phyloP scores from a whole-genome alignment of 2,797 vertebrate species.

The Manis javanica region DNA sequence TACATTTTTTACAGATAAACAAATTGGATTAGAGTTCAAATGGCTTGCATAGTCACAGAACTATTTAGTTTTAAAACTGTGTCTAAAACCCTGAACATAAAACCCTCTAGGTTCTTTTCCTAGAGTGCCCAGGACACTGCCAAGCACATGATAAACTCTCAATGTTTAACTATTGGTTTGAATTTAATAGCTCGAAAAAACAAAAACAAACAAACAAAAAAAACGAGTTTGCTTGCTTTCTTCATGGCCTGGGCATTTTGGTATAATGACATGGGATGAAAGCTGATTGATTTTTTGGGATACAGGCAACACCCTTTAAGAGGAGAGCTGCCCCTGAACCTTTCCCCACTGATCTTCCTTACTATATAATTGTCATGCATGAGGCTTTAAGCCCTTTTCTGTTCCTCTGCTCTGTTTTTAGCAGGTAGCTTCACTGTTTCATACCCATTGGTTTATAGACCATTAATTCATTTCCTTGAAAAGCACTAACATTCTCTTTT shows the following conservation, averaged over 20 bases:
- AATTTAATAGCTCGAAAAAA: not conserved
- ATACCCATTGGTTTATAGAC: conserved; percentile 65
- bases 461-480: conserved; percentile 79
- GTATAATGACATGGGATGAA: not conserved
- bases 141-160: not conserved
- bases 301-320: too few relatives aligned
- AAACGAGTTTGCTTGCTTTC: not conserved
- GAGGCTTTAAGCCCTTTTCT: not conserved
- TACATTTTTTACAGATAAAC: not conserved
- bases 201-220: not conserved
- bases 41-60: not conserved
- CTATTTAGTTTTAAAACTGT: not conserved
- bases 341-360: not conserved
- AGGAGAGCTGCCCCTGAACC: not conserved
- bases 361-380: not conserved
- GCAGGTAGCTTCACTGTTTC: conserved; percentile 4
- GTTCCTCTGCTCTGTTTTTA: conserved; percentile 17
- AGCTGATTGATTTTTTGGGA: not conserved
- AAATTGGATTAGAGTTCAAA: not conserved
- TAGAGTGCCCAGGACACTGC: not conserved
- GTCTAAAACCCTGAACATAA: not conserved
- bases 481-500: conserved; percentile 75
- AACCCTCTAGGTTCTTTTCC: not conserved
- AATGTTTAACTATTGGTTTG: not conserved
- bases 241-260: not conserved